Percentiles rank a stretch among this genome's conserved stretches.
These are phyloP conservation scores for Dromas ardeola DNA, from an alignment of 2,113 vertebrate species.

Conservation along the genomic window DNA sequence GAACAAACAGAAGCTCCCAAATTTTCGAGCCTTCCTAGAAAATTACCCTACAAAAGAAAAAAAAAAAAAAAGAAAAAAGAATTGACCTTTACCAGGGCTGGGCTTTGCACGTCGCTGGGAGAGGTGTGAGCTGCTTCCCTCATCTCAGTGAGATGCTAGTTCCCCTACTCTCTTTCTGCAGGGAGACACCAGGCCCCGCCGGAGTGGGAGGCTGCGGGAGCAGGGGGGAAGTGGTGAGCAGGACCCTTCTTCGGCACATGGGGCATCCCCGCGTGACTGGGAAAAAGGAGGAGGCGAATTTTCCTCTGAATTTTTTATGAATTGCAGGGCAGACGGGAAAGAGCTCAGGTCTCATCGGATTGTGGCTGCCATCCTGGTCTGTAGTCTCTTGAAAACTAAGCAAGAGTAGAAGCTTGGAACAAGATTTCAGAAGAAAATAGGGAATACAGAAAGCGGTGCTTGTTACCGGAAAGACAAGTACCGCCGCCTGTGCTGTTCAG, in stretches of 20 bases:
- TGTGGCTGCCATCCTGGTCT: no score
- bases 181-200: not conserved
- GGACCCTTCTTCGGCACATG: fast-evolving
- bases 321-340: not conserved
- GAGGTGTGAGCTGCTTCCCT: not conserved
- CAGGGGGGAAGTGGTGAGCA: not conserved
- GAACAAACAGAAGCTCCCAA: not conserved
- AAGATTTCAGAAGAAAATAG: not conserved
- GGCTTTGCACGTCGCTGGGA: not conserved
- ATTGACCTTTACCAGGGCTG: not conserved
- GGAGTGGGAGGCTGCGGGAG: fast-evolving
- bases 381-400: not conserved
- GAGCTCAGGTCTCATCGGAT: not conserved
- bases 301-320: not conserved
- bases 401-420: not conserved
- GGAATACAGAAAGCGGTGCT: not conserved
- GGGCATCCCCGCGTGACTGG: fast-evolving
- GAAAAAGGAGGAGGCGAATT: not conserved
- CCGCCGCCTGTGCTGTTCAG: not conserved
- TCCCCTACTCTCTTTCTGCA: not conserved
- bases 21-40: not conserved
- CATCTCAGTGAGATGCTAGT: slow-evolving; percentile 31
- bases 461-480: not conserved
- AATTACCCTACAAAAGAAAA: not conserved
- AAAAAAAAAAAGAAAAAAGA: not conserved